A percentile compares a stretch with the other conserved stretches of the same genome.
These are phyloP conservation scores for Ophion ventricosus DNA, from an alignment of 2,888 invertebrate species.

Conservation along the genomic window DNA sequence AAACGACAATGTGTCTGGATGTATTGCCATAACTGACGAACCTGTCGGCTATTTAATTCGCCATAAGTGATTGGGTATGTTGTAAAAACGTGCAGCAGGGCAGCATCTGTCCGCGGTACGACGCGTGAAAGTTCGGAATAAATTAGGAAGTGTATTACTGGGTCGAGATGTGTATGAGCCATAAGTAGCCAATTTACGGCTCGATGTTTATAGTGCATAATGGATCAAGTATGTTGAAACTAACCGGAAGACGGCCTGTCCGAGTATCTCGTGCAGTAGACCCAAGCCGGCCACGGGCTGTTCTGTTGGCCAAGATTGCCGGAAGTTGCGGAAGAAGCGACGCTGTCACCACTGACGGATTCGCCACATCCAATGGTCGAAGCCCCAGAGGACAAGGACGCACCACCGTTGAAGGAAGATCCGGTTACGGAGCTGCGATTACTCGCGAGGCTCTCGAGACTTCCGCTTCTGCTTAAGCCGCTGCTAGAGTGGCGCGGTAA, in stretches of 20 bases:
- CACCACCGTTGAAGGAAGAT: constrained; percentile 78
- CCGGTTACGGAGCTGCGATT: constrained; percentile 80
- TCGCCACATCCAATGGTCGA: constrained; percentile 75
- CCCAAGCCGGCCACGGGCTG: constrained; percentile 97
- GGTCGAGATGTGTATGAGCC: neutral
- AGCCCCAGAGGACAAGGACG: constrained; percentile 78
- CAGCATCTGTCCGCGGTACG: neutral
- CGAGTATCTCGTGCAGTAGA: constrained; percentile 98
- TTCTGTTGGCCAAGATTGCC: constrained; percentile 70
- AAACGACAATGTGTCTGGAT: neutral
- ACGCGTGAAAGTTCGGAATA: neutral
- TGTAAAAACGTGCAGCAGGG: neutral
- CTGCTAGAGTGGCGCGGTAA: constrained; percentile 72
- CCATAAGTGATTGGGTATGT: neutral
- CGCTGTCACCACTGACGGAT: constrained; percentile 77
- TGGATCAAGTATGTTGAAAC: constrained; percentile 20
- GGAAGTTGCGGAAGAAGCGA: constrained; percentile 71
- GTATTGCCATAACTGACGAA: neutral
- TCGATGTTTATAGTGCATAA: too few species aligned
- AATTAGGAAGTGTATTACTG: neutral
- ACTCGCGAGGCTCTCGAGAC: constrained; percentile 81
- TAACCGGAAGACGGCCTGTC: constrained; percentile 87
- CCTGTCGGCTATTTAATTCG: neutral
- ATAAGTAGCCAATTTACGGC: neutral
- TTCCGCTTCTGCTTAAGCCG: constrained; percentile 80